Base-by-base conservation (phyloP, 2,888 invertebrate genomes). In the Dicycla oo region DNA sequence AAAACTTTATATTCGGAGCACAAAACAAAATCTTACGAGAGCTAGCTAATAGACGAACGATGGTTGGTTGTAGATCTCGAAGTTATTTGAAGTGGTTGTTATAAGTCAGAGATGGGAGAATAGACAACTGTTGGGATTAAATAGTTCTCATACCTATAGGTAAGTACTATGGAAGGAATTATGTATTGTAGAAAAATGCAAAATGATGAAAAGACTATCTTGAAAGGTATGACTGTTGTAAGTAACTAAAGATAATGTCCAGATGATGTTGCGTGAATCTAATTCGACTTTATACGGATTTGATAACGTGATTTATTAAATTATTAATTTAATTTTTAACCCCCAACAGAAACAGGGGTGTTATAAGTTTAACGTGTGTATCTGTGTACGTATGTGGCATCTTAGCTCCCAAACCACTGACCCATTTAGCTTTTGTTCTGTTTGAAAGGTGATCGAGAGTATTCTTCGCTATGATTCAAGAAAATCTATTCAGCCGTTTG, bases 21-120 rank as follows among this genome's bases (percentile, higher is more conserved):
- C 26, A 57, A 56, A 76, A 68, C 53, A n/a, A 61, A 43, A 61
- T 57, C 8, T 68, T 10, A 45, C 15, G 3, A 57, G 56, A 45
- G 18, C 49, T 43, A 51, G 38, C 56, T 61, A 68, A 56, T 77
- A 69, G 38, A 30, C 56, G 56, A 45, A 23, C 43, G 8, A 57
- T 38, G 49, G 43, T 51, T 57, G 77, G 13, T 56, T 38, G 15
- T 51, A 51, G 49, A 30, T 20, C 45, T 45, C 20, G 10, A 72
- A 77, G 53, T 58, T 30, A 30, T 23, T 75, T 70, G 13, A 78
- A 78, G 58, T 78, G 58, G 49, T 43, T 78, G 58, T 78, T 78
- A 64, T 70, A 54, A 75, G 63, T 78, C 64, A 38, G 23, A 49
- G 49, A 54, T 60, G 47, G 43, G 49, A 38, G 43, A 23, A 30